Conservation (phyloP, 2,113 vertebrate genomes). For the Ailurus styani region DNA sequence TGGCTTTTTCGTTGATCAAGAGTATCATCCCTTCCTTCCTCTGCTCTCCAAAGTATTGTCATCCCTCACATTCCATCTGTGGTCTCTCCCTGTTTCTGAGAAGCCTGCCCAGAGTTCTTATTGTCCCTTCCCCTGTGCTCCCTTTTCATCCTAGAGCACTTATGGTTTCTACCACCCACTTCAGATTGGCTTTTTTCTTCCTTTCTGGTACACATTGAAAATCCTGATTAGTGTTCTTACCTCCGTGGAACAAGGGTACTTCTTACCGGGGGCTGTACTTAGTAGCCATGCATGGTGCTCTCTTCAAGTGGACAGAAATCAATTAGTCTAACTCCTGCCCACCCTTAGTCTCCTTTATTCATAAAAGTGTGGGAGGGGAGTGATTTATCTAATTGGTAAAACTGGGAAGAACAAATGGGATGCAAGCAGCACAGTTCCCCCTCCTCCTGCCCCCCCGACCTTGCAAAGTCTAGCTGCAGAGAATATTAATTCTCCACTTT, state of each 20-base stretch:
- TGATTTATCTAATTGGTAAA: background rate
- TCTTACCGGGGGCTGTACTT: background rate
- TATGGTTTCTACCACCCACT: background rate
- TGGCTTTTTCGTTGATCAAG: background rate
- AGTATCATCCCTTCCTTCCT: background rate
- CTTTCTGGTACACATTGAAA: background rate
- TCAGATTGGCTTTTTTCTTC: background rate
- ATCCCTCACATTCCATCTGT: background rate
- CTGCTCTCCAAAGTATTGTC: background rate
- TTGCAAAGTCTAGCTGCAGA: background rate
- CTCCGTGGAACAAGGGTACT: background rate
- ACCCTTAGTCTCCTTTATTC: background rate
- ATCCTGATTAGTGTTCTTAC: background rate
- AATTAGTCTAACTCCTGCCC: background rate
- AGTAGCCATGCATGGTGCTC: background rate
- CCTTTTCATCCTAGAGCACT: background rate
- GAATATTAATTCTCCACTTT: background rate
- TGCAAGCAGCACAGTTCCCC: fast-evolving
- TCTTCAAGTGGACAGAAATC: background rate
- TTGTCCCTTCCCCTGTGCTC: background rate
- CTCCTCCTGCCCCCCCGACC: background rate
- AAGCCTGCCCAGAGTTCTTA: background rate
- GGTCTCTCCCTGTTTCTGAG: background rate
- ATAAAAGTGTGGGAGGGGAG: background rate
- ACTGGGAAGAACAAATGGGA: background rate